phyloP scores from a whole-genome alignment of 2,797 vertebrate genomes.

The Gadopsis bispinosus region DNA sequence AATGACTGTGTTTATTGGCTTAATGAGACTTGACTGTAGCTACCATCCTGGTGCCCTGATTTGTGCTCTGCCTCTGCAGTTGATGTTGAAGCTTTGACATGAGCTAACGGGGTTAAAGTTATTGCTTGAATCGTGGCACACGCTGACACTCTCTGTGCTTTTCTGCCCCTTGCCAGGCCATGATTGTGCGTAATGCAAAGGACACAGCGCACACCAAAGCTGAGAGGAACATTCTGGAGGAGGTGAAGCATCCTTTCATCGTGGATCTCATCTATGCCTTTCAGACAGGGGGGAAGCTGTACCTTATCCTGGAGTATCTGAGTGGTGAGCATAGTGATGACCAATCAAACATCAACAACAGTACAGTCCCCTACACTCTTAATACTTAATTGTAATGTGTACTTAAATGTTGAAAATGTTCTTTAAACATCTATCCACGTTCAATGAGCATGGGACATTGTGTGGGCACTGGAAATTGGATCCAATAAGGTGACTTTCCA shows the following conservation, averaged over 20 bases:
- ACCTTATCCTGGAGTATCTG: conserved; percentile 99
- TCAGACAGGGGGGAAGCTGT: conserved; percentile 98
- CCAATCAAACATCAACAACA: not conserved
- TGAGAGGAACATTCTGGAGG: conserved; percentile 97
- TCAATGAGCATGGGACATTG: not conserved
- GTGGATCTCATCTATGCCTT: conserved; percentile 99
- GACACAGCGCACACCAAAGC: conserved; percentile 99
- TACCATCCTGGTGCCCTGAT: conserved; percentile 34
- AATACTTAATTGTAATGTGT: not conserved
- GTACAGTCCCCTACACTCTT: not conserved
- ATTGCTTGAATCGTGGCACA: conserved; percentile 12
- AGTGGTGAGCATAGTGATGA: conserved; percentile 89
- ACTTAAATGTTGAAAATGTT: not conserved
- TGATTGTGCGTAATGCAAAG: conserved; percentile 99
- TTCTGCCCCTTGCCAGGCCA: conserved; percentile 86
- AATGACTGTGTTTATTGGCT: conserved; percentile 68
- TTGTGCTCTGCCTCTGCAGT: conserved; percentile 36
- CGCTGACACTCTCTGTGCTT: conserved; percentile 5
- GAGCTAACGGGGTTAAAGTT: conserved; percentile 17
- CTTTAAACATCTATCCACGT: not conserved
- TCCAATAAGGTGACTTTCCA: not conserved
- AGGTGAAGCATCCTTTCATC: conserved; percentile 99
- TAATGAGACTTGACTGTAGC: conserved; percentile 56
- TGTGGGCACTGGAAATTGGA: not conserved
- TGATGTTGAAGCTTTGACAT: conserved; percentile 31